Conservation (phyloP, 1,140 invertebrate genomes). For the Drosophila sechellia region DNA sequence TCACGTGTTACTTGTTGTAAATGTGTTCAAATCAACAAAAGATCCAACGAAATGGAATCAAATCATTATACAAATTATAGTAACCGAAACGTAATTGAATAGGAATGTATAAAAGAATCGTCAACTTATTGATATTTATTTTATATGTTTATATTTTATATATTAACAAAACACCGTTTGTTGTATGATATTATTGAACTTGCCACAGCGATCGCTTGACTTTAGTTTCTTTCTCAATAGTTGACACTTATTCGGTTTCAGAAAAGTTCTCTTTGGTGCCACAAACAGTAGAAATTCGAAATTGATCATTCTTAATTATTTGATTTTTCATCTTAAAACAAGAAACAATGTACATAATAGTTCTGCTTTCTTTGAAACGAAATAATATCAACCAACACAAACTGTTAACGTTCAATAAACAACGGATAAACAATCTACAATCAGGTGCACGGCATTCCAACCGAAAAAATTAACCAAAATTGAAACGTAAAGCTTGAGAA, state of each 20-base stretch:
- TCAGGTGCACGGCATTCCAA: slow-evolving; percentile 74
- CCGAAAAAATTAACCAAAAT: slow-evolving; percentile 32
- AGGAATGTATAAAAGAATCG: slow-evolving; percentile 31
- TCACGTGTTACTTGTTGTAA: slow-evolving; percentile 75
- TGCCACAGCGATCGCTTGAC: slow-evolving; percentile 51
- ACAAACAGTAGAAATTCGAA: slow-evolving; percentile 85
- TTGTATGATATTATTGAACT: slow-evolving; percentile 50
- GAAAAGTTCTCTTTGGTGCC: slow-evolving; percentile 88
- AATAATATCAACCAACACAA: slow-evolving; percentile 38
- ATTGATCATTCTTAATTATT: slow-evolving; percentile 54
- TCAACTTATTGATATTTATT: slow-evolving; percentile 44
- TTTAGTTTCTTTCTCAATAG: slow-evolving; percentile 48
- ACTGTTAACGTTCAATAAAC: slow-evolving; percentile 37
- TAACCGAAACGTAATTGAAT: slow-evolving; percentile 19
- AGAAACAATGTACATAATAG: slow-evolving; percentile 59
- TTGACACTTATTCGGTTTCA: slow-evolving; percentile 85
- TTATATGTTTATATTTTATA: slow-evolving; percentile 47
- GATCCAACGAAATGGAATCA: slow-evolving; percentile 28
- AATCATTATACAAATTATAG: slow-evolving; percentile 23
- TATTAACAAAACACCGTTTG: slow-evolving; percentile 53
- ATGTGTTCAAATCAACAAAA: slow-evolving; percentile 63
- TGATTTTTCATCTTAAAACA: slow-evolving; percentile 52
- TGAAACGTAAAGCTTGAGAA: slow-evolving; percentile 20
- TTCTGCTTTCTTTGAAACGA: slow-evolving; percentile 67
- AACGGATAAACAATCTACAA: slow-evolving; percentile 55